phyloP scores from a whole-genome alignment of 2,113 vertebrate species.

The Eudyptes chrysolophus region DNA sequence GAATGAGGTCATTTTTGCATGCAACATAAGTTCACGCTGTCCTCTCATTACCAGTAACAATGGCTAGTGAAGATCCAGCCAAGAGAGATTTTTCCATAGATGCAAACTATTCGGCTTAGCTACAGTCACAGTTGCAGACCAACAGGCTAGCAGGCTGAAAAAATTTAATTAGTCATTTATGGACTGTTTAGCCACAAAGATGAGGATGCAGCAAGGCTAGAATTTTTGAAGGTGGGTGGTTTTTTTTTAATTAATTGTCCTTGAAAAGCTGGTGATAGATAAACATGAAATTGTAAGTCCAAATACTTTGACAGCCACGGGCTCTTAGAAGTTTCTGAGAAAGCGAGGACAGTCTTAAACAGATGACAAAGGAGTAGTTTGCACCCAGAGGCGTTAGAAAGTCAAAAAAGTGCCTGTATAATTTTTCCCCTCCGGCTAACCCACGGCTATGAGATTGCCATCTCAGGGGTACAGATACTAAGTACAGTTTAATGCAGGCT shows the following conservation, averaged over 20 bases:
- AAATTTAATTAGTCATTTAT: background rate
- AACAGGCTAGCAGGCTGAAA: background rate
- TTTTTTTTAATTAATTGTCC: background rate
- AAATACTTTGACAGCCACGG: background rate
- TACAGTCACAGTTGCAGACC: background rate
- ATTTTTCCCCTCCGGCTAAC: background rate
- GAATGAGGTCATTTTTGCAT: constrained; percentile 36
- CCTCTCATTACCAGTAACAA: constrained; percentile 54
- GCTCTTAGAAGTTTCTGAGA: background rate
- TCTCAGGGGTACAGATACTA: background rate
- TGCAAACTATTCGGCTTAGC: background rate
- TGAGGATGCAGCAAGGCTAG: background rate
- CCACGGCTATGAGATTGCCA: background rate
- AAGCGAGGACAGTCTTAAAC: background rate
- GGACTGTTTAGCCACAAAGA: background rate
- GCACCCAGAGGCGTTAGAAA: background rate
- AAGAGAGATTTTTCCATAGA: constrained; percentile 34
- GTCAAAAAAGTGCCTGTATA: background rate
- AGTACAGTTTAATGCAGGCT: background rate
- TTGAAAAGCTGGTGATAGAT: background rate
- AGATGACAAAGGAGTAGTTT: background rate
- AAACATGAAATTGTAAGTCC: background rate
- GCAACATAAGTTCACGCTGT: constrained; percentile 18
- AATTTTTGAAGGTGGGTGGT: background rate
- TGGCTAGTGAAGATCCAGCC: background rate